Evolutionary conservation across 2,797 vertebrate genomes (phyloP).

Genomic region (Acrossocheilus fasciatus): DNA sequence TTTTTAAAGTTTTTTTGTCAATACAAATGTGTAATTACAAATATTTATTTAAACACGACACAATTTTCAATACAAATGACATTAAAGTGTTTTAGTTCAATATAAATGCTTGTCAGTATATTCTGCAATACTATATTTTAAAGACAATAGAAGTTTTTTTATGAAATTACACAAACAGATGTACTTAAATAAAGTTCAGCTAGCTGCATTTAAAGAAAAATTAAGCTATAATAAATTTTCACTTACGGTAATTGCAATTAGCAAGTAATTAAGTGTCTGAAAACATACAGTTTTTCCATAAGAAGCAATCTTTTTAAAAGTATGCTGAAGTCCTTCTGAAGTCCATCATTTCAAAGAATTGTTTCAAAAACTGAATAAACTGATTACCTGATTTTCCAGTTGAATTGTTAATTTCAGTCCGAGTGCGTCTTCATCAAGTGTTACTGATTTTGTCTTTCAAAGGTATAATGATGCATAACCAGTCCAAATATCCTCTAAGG

Average conservation of each 20-base stretch:
- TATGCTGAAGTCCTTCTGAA: not conserved
- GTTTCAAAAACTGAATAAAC: not conserved
- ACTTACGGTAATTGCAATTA: not conserved
- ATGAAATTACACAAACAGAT: not conserved
- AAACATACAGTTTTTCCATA: not conserved
- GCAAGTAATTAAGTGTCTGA: not conserved
- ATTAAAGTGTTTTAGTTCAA: not conserved
- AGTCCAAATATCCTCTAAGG: constrained; percentile 36
- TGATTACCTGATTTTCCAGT: not conserved
- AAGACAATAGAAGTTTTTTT: not conserved
- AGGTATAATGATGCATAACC: not conserved
- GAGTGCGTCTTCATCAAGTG: not conserved
- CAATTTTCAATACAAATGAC: not conserved
- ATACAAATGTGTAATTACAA: no score
- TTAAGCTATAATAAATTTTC: not conserved
- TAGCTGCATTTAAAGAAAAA: not conserved
- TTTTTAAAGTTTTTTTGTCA: no score
- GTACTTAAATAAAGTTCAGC: not conserved
- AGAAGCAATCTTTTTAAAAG: not conserved
- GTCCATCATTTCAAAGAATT: no score
- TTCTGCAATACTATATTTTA: not conserved
- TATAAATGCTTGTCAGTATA: not conserved
- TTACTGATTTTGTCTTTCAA: not conserved
- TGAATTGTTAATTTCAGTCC: not conserved
- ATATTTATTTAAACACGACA: not conserved